Evolutionary conservation across 2,888 invertebrate species (phyloP).

Genomic region (Dynastes grantii): DNA sequence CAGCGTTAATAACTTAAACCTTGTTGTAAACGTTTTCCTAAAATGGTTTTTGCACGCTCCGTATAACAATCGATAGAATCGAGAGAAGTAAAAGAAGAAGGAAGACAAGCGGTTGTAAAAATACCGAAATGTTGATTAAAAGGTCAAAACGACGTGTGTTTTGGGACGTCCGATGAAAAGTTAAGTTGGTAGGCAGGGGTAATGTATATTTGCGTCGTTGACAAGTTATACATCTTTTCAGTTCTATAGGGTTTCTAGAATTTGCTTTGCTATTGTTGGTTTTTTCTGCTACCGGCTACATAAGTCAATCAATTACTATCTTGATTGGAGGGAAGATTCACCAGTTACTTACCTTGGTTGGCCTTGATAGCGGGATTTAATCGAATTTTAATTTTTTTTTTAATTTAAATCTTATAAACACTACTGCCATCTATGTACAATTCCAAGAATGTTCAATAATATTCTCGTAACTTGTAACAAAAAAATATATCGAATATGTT

Average conservation of each 20-base stretch:
- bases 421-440: too few relatives aligned
- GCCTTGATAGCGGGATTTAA: too few relatives aligned
- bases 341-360: too few relatives aligned
- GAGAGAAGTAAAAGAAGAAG: background rate
- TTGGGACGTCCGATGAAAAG: slow-evolving; percentile 15
- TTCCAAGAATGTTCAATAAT: too few relatives aligned
- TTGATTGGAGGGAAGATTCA: too few relatives aligned
- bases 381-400: too few relatives aligned
- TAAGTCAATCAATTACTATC: too few relatives aligned
- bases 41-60: slow-evolving; percentile 47
- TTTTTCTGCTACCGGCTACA: too few relatives aligned
- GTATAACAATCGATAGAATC: slow-evolving; percentile 8
- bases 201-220: background rate
- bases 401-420: too few relatives aligned
- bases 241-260: background rate
- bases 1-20: slow-evolving; percentile 55
- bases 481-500: too few relatives aligned
- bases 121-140: slow-evolving; percentile 40
- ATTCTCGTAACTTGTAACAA: too few relatives aligned
- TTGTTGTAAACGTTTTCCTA: slow-evolving; percentile 48
- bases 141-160: slow-evolving; percentile 2
- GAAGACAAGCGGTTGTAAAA: slow-evolving; percentile 29
- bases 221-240: slow-evolving; percentile 6
- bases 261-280: background rate
- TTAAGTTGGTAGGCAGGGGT: background rate